Evolutionary conservation across 2,888 invertebrate species (phyloP), one percentile per base, ranked within the genome.

Genomic region (Plagodis pulveraria): DNA sequence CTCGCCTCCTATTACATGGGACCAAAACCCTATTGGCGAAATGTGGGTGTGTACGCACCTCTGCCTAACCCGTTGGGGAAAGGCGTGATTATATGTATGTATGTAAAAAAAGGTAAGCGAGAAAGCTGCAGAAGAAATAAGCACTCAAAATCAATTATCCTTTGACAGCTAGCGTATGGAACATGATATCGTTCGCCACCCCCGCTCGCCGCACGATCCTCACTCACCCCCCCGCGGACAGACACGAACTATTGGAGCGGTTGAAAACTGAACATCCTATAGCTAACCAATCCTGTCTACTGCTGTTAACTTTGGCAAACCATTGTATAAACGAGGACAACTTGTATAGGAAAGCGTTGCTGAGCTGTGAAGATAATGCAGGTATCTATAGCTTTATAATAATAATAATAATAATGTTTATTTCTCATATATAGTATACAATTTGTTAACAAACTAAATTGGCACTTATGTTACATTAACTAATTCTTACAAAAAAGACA

Each of bases 241-340:
- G 93, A 0, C 78, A 81, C 9, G 93, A 94, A 54, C 65, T 94
- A 5, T 81, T 91, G 0, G 86, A 88, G 33, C 79, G 93, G 40
- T 85, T 94, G 55, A 93, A 94, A 48, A 87, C 82, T 7, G 94
- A 95, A 69, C 95, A 95, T 60, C 96, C 96, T 0, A 91, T 99
- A 66, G 98, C 99, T 56, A 97, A 97, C 89, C 98, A 99, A 88
- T 98, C 98, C 68, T 94, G 98, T 61, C 91, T 99, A 33, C 91
- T 99, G 49, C 92, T 99, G 35, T 92, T 99, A 59, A 96, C 98
- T 45, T 87, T 99, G 62, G 96, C 97, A 9, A 99, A 99, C 91
- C 98, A 99, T 83, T 98, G 97, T 82, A 96, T 97, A 44, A 94
- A 95, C 11, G 86, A 87, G 0, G 93, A 94, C 10, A 99, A 99